Evolutionary conservation across 2,797 vertebrate species (phyloP).

Genomic region (Hyperoplus immaculatus): DNA sequence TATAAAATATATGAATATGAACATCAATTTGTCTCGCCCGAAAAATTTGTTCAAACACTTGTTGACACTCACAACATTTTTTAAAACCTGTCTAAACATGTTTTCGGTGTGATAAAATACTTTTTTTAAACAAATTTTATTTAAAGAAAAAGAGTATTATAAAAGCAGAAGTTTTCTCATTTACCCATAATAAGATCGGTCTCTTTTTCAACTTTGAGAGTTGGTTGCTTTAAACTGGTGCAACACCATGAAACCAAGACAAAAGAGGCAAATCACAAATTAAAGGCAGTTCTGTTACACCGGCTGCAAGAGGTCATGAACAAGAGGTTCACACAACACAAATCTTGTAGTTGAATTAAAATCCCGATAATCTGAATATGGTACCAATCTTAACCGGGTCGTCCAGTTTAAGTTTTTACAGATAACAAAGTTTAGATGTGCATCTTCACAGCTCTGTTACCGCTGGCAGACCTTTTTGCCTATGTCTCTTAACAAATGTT

Average conservation of each 20-base stretch:
- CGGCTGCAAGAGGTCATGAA: background rate
- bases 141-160: background rate
- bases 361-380: background rate
- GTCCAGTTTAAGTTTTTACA: conserved; percentile 3
- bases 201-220: background rate
- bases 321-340: background rate
- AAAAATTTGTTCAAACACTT: conserved; percentile 68
- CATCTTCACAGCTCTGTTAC: conserved; percentile 13
- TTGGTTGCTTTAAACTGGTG: background rate
- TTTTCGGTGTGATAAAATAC: background rate
- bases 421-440: conserved; percentile 26
- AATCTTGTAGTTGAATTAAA: background rate
- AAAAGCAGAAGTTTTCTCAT: background rate
- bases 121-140: background rate
- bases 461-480: conserved; percentile 28
- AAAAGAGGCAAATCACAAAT: background rate
- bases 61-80: conserved; percentile 14
- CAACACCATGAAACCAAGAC: background rate
- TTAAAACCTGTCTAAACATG: background rate
- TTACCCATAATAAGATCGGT: background rate
- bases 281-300: background rate
- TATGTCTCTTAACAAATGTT: conserved; percentile 57
- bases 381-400: background rate
- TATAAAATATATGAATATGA: conserved; percentile 88
- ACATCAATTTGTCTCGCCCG: conserved; percentile 77